Percentiles rank a stretch among this genome's conserved stretches.
Conservation (phyloP, 2,113 vertebrate genomes). For the Pantherophis guttatus region DNA sequence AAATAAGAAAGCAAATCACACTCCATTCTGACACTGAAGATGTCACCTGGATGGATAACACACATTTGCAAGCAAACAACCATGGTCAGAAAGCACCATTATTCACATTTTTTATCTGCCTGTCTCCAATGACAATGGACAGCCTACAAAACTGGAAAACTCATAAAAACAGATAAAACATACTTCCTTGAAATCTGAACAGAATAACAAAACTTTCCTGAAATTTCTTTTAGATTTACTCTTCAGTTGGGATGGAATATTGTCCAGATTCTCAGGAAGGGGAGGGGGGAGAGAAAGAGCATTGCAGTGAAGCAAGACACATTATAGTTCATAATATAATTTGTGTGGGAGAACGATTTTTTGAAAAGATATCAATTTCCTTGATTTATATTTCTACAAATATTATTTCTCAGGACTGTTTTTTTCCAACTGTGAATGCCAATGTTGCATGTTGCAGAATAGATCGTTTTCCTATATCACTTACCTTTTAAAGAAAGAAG, state of each 20-base stretch:
- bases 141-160: not conserved
- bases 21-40: not conserved
- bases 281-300: not conserved
- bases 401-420: not conserved
- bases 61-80: not conserved
- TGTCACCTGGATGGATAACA: not conserved
- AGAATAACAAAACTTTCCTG: not conserved
- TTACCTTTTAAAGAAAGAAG: not conserved
- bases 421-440: not conserved
- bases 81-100: not conserved
- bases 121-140: not conserved
- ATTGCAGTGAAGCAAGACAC: not conserved
- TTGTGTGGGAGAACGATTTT: not conserved
- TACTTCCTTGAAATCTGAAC: not conserved
- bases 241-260: not conserved
- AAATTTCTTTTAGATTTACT: not conserved
- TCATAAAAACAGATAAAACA: not conserved
- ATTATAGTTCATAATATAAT: not conserved
- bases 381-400: not conserved
- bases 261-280: not conserved
- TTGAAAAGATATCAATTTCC: not conserved
- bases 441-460: not conserved
- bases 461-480: not conserved
- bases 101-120: not conserved
- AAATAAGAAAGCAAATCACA: not conserved